Evolutionary conservation across 2,113 vertebrate species (phyloP), one percentile per base, ranked within the genome.

Genomic region (Pteropus alecto): DNA sequence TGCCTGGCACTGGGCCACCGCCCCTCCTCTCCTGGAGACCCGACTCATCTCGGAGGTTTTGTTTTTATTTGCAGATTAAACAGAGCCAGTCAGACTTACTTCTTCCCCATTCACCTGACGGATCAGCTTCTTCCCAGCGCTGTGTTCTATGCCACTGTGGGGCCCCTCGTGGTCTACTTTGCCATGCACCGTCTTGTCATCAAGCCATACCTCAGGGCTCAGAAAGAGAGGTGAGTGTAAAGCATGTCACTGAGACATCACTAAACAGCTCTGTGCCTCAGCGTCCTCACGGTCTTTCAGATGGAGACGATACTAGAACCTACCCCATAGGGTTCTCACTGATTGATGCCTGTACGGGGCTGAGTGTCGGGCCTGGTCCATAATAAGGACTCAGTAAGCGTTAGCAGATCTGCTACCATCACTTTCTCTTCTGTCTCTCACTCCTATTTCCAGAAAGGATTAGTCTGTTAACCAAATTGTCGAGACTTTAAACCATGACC

Each of bases 61-160:
- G 41, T 92, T 38, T 74, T 70, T 85, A 56, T 90, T 68, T 96
- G 94, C 98, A 99, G 99, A 97, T 98, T 99, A 85, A 99, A 99
- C 98, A 98, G 99, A 97, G 99, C 99, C 96, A 99, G 99, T 97
- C 99, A 99, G 99, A 99, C 99, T 0, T 99, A 99, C 98, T 99
- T 99, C 99, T 99, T 99, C 98, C 99, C 99, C 1, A 98, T 99
- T 85, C 99, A 99, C 96, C 97, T 99, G 98, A 99, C 99, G n/a
- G 99, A 99, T 95, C 99, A 99, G 98, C 99, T 99, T 46, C 99
- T 99, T 79, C 99, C 99, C 84, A 99, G 99, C 1, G 99, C 99
- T 0, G 98, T 99, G 19, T 99, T 99, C 98, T 99, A 99, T 0
- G 99, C 99, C 98, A 99, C 99, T 0, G 99, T 99, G 35, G 99